phyloP scores from a whole-genome alignment of 2,888 invertebrate genomes.

The Patella depressa region DNA sequence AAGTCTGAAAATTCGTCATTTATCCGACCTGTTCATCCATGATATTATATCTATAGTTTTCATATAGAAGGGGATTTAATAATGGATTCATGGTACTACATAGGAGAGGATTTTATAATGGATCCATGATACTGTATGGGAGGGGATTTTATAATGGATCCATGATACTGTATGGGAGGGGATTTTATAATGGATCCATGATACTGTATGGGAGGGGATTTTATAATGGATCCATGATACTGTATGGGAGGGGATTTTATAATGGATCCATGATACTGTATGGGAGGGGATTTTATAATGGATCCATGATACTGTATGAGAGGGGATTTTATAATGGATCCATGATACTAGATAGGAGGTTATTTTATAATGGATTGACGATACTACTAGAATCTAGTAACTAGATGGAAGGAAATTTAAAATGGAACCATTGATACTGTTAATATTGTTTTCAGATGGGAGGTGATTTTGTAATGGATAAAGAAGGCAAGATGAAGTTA shows the following conservation, averaged over 20 bases:
- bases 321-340: too few species aligned
- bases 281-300: constrained; percentile 64
- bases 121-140: constrained; percentile 46
- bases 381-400: too few species aligned
- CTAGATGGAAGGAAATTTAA: too few species aligned
- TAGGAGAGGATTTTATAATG: constrained; percentile 65
- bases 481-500: constrained; percentile 46
- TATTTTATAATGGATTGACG: too few species aligned
- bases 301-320: constrained; percentile 45
- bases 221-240: constrained; percentile 54
- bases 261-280: too few species aligned
- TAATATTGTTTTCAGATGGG: constrained; percentile 53
- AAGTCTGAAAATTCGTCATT: too few species aligned
- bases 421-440: too few species aligned
- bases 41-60: neutral
- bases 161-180: constrained; percentile 51
- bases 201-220: constrained; percentile 65
- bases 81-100: constrained; percentile 17
- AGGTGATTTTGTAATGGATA: constrained; percentile 62
- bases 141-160: constrained; percentile 62
- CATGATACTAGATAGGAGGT: too few species aligned
- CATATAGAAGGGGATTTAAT: constrained; percentile 67
- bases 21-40: too few species aligned
- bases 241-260: constrained; percentile 17
- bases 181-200: constrained; percentile 59